A percentile compares a stretch with the other conserved stretches of the same genome.
phyloP scores from a whole-genome alignment of 2,113 vertebrate genomes.

The Burhinus bistriatus region DNA sequence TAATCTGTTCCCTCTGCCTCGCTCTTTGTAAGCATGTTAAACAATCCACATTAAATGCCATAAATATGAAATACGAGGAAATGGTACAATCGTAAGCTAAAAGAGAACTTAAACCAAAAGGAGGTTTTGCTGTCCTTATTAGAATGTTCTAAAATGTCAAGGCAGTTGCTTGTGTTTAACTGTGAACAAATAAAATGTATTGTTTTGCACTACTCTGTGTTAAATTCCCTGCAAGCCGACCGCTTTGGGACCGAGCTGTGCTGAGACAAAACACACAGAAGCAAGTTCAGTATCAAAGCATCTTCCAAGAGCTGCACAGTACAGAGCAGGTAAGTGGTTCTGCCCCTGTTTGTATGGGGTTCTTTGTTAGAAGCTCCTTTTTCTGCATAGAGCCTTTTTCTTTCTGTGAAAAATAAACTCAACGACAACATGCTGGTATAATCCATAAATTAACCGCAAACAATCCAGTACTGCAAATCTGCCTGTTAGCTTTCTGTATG shows the following conservation, averaged over 20 bases:
- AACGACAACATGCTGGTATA: accelerated
- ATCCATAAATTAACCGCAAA: neutral
- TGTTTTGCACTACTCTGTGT: conserved; percentile 92
- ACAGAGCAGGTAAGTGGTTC: neutral
- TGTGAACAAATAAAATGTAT: conserved; percentile 98
- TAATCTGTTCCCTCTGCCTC: conserved; percentile 82
- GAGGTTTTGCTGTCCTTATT: conserved; percentile 78
- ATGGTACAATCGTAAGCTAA: conserved; percentile 89
- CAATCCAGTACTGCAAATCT: neutral
- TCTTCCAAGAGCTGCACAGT: neutral
- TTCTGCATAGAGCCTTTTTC: neutral
- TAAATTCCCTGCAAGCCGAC: neutral
- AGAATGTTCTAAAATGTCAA: conserved; percentile 84
- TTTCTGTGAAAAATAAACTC: neutral
- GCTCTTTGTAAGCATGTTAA: conserved; percentile 91
- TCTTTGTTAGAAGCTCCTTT: neutral
- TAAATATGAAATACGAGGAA: conserved; percentile 77
- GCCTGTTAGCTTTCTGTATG: accelerated
- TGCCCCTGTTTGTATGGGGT: neutral
- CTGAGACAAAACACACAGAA: neutral
- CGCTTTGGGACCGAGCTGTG: neutral
- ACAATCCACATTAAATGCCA: conserved; percentile 86
- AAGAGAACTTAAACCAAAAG: conserved; percentile 70
- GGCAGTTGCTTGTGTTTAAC: conserved; percentile 99
- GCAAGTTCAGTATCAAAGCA: neutral